Evolutionary conservation across 2,113 vertebrate species (phyloP).

Genomic region (Pao palembangensis): DNA sequence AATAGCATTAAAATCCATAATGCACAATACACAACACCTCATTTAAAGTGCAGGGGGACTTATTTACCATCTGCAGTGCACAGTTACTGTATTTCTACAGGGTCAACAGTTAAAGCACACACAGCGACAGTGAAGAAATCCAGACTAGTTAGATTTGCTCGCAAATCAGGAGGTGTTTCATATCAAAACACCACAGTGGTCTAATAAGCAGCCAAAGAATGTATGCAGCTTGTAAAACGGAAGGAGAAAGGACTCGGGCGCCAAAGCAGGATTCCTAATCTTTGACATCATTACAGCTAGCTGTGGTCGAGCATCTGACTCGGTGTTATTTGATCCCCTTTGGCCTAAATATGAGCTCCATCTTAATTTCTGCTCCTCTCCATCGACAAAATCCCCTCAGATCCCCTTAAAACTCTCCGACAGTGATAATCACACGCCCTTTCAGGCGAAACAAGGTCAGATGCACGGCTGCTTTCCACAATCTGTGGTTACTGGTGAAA

Average conservation of each 20-base stretch:
- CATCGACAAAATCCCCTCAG: conserved; percentile 20
- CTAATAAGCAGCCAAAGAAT: conserved; percentile 11
- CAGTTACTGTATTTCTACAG: too few species aligned
- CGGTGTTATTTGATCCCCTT: conserved; percentile 16
- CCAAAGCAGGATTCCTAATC: conserved; percentile 27
- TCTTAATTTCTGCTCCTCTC: conserved; percentile 30
- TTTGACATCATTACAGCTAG: conserved; percentile 26
- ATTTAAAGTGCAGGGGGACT: too few species aligned
- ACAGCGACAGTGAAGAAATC: conserved; percentile 6
- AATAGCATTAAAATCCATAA: too few species aligned
- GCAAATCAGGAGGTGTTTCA: too few species aligned
- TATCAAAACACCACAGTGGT: conserved; percentile 7
- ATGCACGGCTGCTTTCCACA: background rate
- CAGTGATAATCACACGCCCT: conserved; percentile 16
- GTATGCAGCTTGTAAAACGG: conserved; percentile 8
- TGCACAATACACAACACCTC: too few species aligned
- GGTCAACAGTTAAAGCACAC: conserved; percentile 1
- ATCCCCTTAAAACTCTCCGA: conserved; percentile 37
- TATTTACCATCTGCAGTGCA: too few species aligned
- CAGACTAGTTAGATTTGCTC: conserved; percentile 14
- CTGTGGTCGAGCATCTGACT: conserved; percentile 16
- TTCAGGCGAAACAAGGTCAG: conserved; percentile 23
- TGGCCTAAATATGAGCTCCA: conserved; percentile 35
- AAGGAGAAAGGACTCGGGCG: conserved; percentile 14
- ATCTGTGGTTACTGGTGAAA: too few species aligned